Percentiles rank a stretch among this genome's conserved stretches.
Conservation (phyloP, 2,797 vertebrate species). For the Sebastiscus albofasciatus region DNA sequence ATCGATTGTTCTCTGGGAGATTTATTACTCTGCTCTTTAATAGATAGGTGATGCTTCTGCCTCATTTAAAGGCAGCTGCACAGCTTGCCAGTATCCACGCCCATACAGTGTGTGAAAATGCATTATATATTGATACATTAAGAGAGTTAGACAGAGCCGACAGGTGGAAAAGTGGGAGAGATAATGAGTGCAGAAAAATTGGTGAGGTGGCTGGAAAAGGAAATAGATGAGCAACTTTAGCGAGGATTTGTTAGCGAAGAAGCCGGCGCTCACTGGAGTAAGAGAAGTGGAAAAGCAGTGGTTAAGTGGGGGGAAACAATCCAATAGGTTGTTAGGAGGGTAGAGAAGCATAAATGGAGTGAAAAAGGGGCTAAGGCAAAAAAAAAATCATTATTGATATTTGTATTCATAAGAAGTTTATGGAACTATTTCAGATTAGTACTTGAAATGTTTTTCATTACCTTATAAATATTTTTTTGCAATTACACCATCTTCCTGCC, state of each 20-base stretch:
- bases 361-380: background rate
- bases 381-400: background rate
- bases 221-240: constrained; percentile 19
- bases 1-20: constrained; percentile 59
- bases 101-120: background rate
- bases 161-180: background rate
- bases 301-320: background rate
- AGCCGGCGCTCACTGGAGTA: background rate
- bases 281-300: background rate
- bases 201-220: constrained; percentile 2
- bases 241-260: constrained; percentile 12
- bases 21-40: constrained; percentile 54
- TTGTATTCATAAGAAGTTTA: background rate
- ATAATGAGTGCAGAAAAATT: background rate
- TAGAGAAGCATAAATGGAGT: constrained; percentile 6
- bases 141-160: constrained; percentile 12
- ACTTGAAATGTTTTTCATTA: background rate
- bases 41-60: constrained; percentile 22
- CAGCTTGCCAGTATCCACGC: background rate
- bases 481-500: background rate
- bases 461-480: background rate
- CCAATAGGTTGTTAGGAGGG: background rate
- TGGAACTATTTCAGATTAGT: background rate
- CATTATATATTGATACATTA: constrained; percentile 16
- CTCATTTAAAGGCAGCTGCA: constrained; percentile 46